Evolutionary conservation across 2,113 vertebrate species (phyloP).

Genomic region (Pachycephala philippinensis): DNA sequence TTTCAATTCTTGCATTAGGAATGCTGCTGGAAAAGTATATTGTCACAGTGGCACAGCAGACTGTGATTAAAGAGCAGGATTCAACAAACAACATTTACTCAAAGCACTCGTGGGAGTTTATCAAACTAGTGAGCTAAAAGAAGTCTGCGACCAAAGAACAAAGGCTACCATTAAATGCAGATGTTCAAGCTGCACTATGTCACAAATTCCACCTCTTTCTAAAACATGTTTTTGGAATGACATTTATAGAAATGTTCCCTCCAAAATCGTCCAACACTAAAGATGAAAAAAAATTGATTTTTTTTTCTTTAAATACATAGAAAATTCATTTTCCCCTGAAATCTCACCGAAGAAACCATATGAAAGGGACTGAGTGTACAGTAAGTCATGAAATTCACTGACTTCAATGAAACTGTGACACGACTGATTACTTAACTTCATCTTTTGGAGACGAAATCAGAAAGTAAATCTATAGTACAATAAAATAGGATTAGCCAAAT

Average conservation of each 20-base stretch:
- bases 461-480: background rate
- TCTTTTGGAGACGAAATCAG: background rate
- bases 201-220: background rate
- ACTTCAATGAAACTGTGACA: background rate
- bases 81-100: background rate
- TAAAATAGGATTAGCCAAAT: background rate
- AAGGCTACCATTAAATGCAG: background rate
- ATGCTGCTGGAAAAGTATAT: background rate
- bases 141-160: background rate
- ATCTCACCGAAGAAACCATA: background rate
- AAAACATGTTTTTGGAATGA: background rate
- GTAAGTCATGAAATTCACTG: background rate
- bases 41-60: background rate
- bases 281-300: background rate
- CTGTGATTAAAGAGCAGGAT: background rate
- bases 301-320: background rate
- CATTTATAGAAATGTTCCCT: background rate
- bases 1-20: background rate
- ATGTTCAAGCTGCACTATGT: background rate
- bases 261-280: background rate
- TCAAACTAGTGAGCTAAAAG: background rate
- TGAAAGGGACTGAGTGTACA: background rate
- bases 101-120: background rate
- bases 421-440: background rate
- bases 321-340: background rate